phyloP scores from a whole-genome alignment of 2,113 vertebrate genomes.

The Tachysurus vachellii region DNA sequence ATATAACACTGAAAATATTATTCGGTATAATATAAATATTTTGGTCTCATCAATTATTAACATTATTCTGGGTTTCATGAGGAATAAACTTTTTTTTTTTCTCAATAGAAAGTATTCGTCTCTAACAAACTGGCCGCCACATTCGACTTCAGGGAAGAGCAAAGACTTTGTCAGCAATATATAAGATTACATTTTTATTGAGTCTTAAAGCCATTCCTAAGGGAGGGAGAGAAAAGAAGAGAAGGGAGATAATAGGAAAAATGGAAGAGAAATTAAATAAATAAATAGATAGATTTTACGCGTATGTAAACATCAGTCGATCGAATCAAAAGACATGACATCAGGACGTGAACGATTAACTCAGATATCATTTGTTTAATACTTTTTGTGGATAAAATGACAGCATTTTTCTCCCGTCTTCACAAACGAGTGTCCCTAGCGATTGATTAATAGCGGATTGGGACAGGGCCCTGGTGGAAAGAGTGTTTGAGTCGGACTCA shows the following conservation, averaged over 20 bases:
- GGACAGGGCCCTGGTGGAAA: conserved; percentile 26
- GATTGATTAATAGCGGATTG: conserved; percentile 44
- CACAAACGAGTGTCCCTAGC: conserved; percentile 29
- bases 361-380: too few species aligned
- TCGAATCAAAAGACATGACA: not conserved
- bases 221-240: not conserved
- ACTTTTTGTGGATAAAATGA: conserved; percentile 3
- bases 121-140: not conserved
- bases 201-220: not conserved
- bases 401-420: conserved; percentile 1
- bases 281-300: too few species aligned
- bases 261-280: not conserved
- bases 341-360: not conserved
- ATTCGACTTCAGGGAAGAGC: not conserved
- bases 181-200: not conserved
- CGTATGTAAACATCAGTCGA: too few species aligned
- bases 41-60: too few species aligned
- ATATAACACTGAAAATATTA: too few species aligned
- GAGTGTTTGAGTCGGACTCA: conserved; percentile 28
- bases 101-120: not conserved
- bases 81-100: too few species aligned
- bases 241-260: not conserved
- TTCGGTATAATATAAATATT: too few species aligned
- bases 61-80: too few species aligned
- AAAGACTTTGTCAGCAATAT: not conserved